A percentile compares a stretch with the other conserved stretches of the same genome.
phyloP scores from a whole-genome alignment of 2,888 invertebrate genomes.

The Pachliopta kotzebuea region DNA sequence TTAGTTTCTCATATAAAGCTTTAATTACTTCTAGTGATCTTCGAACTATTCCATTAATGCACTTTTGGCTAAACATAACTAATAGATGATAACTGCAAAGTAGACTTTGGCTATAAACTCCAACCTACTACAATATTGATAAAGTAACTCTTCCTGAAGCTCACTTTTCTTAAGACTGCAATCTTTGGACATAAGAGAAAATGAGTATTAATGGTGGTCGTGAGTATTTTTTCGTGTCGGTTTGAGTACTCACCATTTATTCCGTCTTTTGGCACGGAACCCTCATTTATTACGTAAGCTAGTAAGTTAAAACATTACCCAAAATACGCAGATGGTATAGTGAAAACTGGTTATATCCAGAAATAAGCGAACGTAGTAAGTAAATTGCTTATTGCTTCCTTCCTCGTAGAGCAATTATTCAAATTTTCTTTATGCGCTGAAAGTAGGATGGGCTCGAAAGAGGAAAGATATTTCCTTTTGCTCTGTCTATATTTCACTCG shows the following conservation, averaged over 20 bases:
- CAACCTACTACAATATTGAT: conserved; percentile 16
- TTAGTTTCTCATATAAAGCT: not conserved
- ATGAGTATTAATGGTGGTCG: conserved; percentile 77
- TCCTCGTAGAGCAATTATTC: conserved; percentile 32
- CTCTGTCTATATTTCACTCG: conserved; percentile 10
- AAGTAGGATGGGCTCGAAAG: conserved; percentile 16
- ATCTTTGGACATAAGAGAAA: conserved; percentile 67
- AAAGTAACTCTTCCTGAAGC: conserved; percentile 34
- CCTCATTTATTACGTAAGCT: conserved; percentile 76
- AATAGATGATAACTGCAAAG: too few relatives aligned
- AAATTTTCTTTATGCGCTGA: conserved; percentile 32
- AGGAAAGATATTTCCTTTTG: conserved; percentile 18
- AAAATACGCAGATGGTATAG: conserved; percentile 60
- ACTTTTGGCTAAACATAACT: too few relatives aligned
- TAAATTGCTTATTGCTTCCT: conserved; percentile 24
- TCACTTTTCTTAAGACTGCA: conserved; percentile 62
- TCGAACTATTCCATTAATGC: too few relatives aligned
- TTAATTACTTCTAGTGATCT: not conserved
- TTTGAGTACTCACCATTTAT: conserved; percentile 78
- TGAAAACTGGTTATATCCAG: conserved; percentile 33
- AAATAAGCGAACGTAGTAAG: conserved; percentile 20
- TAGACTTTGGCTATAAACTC: not conserved
- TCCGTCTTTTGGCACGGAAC: conserved; percentile 69
- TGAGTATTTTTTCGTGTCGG: conserved; percentile 79
- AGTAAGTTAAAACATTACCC: conserved; percentile 52